Conservation (phyloP, 2,113 vertebrate genomes). For the Sakesphorus luctuosus region DNA sequence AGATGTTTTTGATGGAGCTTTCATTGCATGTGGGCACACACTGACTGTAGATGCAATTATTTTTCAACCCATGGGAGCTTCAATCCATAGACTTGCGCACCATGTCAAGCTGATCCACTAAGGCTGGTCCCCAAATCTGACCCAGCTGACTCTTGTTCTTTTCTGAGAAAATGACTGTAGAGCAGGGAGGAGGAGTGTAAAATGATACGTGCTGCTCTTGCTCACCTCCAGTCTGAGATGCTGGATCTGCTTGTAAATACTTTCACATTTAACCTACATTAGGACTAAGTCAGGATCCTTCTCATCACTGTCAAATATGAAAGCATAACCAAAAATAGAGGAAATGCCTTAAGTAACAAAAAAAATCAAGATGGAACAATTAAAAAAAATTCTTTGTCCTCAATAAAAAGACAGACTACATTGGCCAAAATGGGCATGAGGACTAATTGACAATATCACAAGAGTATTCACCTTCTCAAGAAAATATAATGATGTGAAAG, state of each 20-base stretch:
- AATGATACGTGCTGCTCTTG: background rate
- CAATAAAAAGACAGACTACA: background rate
- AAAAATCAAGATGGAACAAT: background rate
- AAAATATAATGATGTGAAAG: background rate
- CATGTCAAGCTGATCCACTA: background rate
- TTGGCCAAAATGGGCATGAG: background rate
- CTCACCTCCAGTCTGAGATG: background rate
- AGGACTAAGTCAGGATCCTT: background rate
- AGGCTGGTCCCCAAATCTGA: background rate
- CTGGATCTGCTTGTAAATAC: background rate
- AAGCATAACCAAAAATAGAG: background rate
- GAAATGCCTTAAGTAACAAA: background rate
- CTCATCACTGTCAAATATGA: background rate
- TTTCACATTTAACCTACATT: background rate
- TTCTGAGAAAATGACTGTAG: background rate
- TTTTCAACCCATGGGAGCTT: background rate
- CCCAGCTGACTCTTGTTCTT: background rate
- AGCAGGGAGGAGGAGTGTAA: background rate
- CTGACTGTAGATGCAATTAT: background rate
- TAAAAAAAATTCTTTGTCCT: background rate
- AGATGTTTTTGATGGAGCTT: background rate
- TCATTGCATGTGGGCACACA: background rate
- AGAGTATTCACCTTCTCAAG: background rate
- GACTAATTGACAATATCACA: background rate
- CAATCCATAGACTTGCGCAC: background rate